Evolutionary conservation across 2,888 invertebrate species (phyloP).

Genomic region (Nomada ruficornis): DNA sequence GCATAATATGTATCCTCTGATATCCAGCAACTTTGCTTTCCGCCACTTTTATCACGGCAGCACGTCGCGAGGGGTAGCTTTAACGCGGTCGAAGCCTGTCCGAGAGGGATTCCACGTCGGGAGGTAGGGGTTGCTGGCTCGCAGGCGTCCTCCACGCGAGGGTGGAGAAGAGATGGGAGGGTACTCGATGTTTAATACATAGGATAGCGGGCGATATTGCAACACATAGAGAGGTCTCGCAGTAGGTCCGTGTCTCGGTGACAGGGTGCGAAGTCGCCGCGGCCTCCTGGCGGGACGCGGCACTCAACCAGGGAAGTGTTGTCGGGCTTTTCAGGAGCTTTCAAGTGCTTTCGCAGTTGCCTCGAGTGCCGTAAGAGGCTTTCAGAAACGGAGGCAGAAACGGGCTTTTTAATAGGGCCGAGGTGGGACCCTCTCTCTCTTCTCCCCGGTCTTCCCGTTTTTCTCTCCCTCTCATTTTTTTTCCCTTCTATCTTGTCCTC

Average conservation of each 20-base stretch:
- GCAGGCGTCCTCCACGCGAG: constrained; percentile 12
- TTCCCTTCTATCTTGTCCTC: constrained; percentile 65
- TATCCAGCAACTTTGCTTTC: constrained; percentile 18
- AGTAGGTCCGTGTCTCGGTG: constrained; percentile 79
- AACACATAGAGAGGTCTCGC: constrained; percentile 64
- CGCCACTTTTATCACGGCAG: constrained; percentile 2
- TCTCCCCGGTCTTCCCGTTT: constrained; percentile 13
- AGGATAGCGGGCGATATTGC: constrained; percentile 80
- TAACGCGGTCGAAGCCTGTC: constrained; percentile 46
- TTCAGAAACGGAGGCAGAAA: constrained; percentile 84
- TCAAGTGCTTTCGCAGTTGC: constrained; percentile 84
- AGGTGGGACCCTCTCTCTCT: constrained; percentile 67
- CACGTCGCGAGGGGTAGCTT: constrained; percentile 40
- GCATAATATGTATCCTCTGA: neutral
- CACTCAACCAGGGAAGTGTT: constrained; percentile 83
- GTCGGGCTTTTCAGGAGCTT: constrained; percentile 84
- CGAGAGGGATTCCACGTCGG: constrained; percentile 39
- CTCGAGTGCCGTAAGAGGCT: constrained; percentile 84
- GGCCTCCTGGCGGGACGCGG: constrained; percentile 81
- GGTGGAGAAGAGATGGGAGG: constrained; percentile 31
- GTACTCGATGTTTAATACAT: constrained; percentile 81
- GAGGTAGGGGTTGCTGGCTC: neutral
- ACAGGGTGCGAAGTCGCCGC: constrained; percentile 82
- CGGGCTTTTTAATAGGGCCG: constrained; percentile 84
- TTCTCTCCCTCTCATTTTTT: constrained; percentile 24